Evolutionary conservation across 30 jellyfish, hydroid and myxozoan species (phyloP).

Genomic region (Rhopilema esculentum): DNA sequence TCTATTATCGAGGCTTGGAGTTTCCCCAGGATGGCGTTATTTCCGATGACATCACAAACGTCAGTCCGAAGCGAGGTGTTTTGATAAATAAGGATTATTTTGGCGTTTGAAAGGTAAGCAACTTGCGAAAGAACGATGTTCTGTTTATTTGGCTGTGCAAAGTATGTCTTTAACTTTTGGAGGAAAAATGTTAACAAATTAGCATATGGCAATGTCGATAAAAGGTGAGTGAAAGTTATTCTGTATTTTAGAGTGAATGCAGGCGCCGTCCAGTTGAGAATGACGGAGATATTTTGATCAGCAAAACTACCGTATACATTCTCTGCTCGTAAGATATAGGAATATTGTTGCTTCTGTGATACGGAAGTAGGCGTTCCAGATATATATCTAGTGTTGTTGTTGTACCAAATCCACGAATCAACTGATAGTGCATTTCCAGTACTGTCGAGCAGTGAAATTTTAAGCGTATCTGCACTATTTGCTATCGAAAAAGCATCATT

Average conservation of each 20-base stretch:
- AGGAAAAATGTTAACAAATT: conserved; percentile 41
- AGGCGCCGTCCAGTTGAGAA: conserved; percentile 49
- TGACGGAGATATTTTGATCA: conserved; percentile 65
- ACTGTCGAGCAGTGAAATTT: conserved; percentile 14
- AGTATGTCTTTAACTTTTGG: conserved; percentile 40
- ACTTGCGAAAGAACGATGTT: conserved; percentile 40
- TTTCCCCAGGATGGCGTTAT: conserved; percentile 20
- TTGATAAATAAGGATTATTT: conserved; percentile 38
- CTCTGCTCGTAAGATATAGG: conserved; percentile 54
- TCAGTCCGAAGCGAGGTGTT: conserved; percentile 75
- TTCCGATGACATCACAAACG: conserved; percentile 70
- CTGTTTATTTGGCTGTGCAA: conserved; percentile 29
- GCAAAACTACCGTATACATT: conserved; percentile 57
- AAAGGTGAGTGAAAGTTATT: conserved; percentile 22
- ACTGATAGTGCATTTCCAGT: conserved; percentile 53
- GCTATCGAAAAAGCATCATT: conserved; percentile 58
- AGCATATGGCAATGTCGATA: conserved; percentile 33
- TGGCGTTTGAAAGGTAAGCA: conserved; percentile 34
- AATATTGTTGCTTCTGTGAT: conserved; percentile 1
- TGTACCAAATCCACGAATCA: conserved; percentile 80
- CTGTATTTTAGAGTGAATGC: conserved; percentile 42
- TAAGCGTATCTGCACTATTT: conserved; percentile 47
- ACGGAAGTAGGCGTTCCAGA: conserved; percentile 80
- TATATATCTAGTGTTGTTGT: conserved; percentile 45
- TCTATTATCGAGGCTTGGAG: not conserved